A percentile compares a stretch with the other conserved stretches of the same genome.
phyloP scores from a whole-genome alignment of 2,888 invertebrate species.

The Uropetala carovei region DNA sequence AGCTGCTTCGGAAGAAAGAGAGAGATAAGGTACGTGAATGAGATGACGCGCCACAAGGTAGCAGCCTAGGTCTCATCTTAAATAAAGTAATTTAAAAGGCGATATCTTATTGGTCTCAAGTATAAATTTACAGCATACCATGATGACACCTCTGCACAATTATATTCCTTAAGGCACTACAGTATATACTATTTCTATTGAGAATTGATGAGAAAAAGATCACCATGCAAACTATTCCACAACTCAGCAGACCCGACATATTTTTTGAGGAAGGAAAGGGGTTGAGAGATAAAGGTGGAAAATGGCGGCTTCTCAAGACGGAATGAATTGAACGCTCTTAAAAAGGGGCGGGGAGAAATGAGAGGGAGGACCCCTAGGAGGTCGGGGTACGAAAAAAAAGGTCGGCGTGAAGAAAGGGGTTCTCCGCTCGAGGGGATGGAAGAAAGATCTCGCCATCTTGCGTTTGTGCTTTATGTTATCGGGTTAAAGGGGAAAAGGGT shows the following conservation, averaged over 20 bases:
- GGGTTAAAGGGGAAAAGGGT: not conserved
- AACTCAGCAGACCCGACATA: too few species aligned
- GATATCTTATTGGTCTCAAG: too few species aligned
- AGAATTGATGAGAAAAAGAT: too few species aligned
- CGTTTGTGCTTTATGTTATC: not conserved
- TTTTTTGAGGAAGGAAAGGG: not conserved
- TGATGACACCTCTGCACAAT: too few species aligned
- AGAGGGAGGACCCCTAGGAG: not conserved
- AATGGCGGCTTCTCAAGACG: not conserved
- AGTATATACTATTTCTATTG: too few species aligned
- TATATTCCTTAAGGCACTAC: too few species aligned
- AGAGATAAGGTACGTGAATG: not conserved
- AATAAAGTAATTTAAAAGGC: too few species aligned
- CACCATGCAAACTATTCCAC: too few species aligned
- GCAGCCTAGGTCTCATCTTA: too few species aligned
- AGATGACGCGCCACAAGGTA: not conserved
- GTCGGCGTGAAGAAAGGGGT: not conserved
- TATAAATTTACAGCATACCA: too few species aligned
- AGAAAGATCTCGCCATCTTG: not conserved
- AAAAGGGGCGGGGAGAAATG: not conserved
- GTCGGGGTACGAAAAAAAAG: not conserved
- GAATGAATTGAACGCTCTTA: not conserved
- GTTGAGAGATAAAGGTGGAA: not conserved
- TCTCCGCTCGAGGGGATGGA: not conserved
- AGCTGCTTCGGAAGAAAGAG: too few species aligned